Base-by-base conservation (phyloP, 2,113 vertebrate species). In the Typhlomys cinereus region DNA sequence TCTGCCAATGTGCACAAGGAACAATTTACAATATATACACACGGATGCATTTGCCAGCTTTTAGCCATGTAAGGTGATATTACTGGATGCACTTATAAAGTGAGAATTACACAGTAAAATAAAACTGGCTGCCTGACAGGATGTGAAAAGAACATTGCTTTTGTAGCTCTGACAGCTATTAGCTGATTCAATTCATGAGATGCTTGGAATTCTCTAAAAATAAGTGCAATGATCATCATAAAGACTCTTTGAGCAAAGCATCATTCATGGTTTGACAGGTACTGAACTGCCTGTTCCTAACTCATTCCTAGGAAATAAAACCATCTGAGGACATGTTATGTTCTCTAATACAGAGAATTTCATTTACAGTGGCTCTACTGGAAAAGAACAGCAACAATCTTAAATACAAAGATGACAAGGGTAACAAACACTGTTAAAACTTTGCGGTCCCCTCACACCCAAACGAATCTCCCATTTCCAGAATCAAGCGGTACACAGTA, bases 151-250 rank as follows among this genome's bases (percentile, higher is more conserved):
- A 94, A 73, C 50, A 88, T 13, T 29, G 80, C 80, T 75, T 67
- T 75, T 79, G 17, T 12, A 91, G 46, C 4, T 13, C 3, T 75
- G 61, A 80, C 54, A 93, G 81, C 36, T 67, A 90, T 48, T 84
- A n/a, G 64, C 21, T 61, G 46, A 88, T 39, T 41, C 46, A 17
- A 29, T 39, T 25, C 73, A 74, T 20, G 87, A 83, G 70, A 90
- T 92, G 82, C 94, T 93, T 44, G 73, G 70, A 75, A 25, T 71
- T 91, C 93, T 48, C 69, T 27, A 91, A 88, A 91, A 94, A 76
- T 80, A 96, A 93, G 85, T 59, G 83, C n/a, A 95, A 81, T 50
- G 70, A 66, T 85, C 31, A 61, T 79, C 73, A 79, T 87, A 84
- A 83, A 89, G 92, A 23, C 57, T 31, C 67, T 44, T 91, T 57